Evolutionary conservation across 2,888 invertebrate species (phyloP), one percentile per base, ranked within the genome.

Genomic region (Metallyticus violacea): DNA sequence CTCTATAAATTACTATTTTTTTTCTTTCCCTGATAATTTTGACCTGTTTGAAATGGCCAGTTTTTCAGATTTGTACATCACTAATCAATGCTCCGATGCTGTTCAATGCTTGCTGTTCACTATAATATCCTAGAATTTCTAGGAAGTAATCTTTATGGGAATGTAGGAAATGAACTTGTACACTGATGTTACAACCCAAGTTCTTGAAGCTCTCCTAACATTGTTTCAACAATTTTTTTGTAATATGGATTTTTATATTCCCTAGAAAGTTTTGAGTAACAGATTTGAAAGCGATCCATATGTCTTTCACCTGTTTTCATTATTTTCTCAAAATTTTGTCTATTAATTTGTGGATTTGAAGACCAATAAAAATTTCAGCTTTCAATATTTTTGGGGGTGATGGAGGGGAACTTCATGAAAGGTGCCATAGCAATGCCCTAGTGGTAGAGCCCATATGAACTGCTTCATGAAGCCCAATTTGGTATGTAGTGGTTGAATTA

Each of bases 101-200:
- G n/a, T n/a, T n/a, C n/a, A n/a, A n/a, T n/a, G n/a, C n/a, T 29
- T 29, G 6, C 29, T 29, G 5, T 86, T 91, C 90, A 88, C 90
- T 90, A 30, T 90, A 88, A 86, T 88, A 90, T 83, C 90, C 90
- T 77, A 90, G 88, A 89, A 91, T 91, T 88, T 90, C 89, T 22
- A 90, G 90, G 89, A 91, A 91, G 86, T 89, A 89, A 88, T 91
- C 90, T 40, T 91, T 84, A 88, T 91, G 90, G 62, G 89, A 29
- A 29, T 29, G 29, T 6, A 29, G 29, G 6, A 29, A 29, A 6
- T 29, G 29, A 4, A 29, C 29, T 6, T 6, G 4, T 29, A 29
- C 29, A 29, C 29, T 29, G 5, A 29, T 6, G 4, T 29, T 29
- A 29, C 6, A 29, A 29, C 29, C 29, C 29, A 29, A 6, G 9